Base-by-base conservation (phyloP, 2,113 vertebrate genomes). In the Eulacestoma nigropectus region DNA sequence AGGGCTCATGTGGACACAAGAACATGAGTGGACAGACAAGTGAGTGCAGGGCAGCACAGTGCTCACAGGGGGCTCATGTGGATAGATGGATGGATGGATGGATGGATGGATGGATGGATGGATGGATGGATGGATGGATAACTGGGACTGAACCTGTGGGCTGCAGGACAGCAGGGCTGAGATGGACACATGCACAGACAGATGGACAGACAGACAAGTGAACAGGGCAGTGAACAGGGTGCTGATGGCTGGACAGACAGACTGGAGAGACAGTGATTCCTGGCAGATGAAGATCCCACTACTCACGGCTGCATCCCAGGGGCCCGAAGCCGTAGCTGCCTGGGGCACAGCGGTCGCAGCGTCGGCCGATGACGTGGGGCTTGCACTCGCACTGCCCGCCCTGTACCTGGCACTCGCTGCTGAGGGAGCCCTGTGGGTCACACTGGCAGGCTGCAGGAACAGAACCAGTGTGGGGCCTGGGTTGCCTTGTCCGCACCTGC, bases 331-430 rank as follows among this genome's bases (percentile, higher is more conserved):
- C 98, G 0, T 98, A 98, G 35, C 97, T 99, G 91, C 98, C 98
- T 0, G 98, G 98, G 4, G 97, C 84, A 11, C 98, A 99, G 88
- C 46, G 98, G 95, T 99, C 97, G 4, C 98, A 99, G 65, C 95
- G 98, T 8, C 79, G 98, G 57, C 98, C 98, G 9, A 98, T 96
- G 78, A 99, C 97, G 0, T 99, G 98, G 50, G 98, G 95, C 94
- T 98, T 98, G 95, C 98, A 99, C 26, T 86, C 97, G 18, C 98
- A 99, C 91, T 99, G 98, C n/a, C 98, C 98, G 10, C 98, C 98
- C 9, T 99, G 97, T 32, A 68, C 97, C 19, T 98, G 89, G 87
- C 99, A 99, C 83, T 99, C 98, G 0, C 98, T 97, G 82, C 97
- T 99, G 94, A 98, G 96, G 41, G 98, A 99, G 56, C 98, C 98